These are phyloP conservation scores for Drosophila quinaria DNA, from an alignment of 2,888 invertebrate genomes.

Conservation along the genomic window DNA sequence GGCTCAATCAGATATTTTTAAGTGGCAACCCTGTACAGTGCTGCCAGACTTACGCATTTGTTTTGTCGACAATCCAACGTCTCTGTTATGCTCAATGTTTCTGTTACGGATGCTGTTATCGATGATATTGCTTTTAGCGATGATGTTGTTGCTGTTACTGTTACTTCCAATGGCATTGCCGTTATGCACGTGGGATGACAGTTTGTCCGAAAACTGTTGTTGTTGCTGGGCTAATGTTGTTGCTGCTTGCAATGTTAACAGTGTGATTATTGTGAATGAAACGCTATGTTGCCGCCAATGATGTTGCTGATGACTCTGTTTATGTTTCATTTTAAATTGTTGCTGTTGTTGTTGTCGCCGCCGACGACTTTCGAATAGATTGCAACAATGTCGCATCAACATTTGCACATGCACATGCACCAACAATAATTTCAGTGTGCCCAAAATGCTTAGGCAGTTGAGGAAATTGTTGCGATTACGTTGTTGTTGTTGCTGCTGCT, in stretches of 20 bases:
- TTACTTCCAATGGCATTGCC: conserved; percentile 7
- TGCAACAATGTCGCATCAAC: conserved; percentile 52
- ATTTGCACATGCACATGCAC: conserved; percentile 44
- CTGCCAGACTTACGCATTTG: conserved; percentile 71
- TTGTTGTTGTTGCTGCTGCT: conserved; percentile 19
- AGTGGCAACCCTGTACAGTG: too few species aligned
- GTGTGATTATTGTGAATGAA: conserved; percentile 62
- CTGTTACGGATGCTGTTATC: conserved; percentile 7
- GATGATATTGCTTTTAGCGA: conserved; percentile 15
- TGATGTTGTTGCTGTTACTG: conserved; percentile 15
- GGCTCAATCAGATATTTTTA: too few species aligned
- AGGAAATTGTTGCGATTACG: conserved; percentile 22
- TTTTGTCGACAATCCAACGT: conserved; percentile 52
- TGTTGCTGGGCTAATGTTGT: conserved; percentile 35
- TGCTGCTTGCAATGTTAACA: conserved; percentile 68
- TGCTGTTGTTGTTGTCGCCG: conserved; percentile 23
- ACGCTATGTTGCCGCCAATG: conserved; percentile 25
- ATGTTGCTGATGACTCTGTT: conserved; percentile 21
- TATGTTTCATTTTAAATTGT: conserved; percentile 14
- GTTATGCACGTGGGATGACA: conserved; percentile 6
- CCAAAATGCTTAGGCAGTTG: conserved; percentile 55
- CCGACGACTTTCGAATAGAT: conserved; percentile 51
- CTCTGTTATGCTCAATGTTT: background rate
- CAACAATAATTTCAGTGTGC: conserved; percentile 61
- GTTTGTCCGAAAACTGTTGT: conserved; percentile 17